Base-by-base conservation (phyloP, 2,797 vertebrate genomes). In the Oreortyx pictus region DNA sequence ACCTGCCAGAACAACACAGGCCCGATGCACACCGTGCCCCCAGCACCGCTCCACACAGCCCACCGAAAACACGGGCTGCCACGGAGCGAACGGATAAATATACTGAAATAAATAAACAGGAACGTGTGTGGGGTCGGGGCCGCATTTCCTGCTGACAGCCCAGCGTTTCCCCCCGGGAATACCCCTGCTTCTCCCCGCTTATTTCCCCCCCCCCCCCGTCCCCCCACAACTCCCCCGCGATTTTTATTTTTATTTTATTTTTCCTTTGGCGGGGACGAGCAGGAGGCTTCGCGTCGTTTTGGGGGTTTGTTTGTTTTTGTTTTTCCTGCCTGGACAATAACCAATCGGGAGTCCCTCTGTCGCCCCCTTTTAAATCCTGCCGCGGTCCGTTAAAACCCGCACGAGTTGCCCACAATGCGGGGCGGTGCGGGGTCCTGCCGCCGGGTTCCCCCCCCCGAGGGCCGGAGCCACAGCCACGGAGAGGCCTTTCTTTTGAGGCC, bases 401-500 rank as follows among this genome's bases (percentile, higher is more conserved):
- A 96, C 97, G 97, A 98, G 97, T 97, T 98, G 96, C 97, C 97
- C 97, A 97, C 95, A 95, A 95, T 96, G 93, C 95, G 79, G 94
- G 94, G 80, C 95, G 94, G 93, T 81, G 82, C 81, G 94, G 95
- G 97, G 72, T 90, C 89, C 78, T 65, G 76, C 91, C 94, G 95
- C 74, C 82, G 95, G 94, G 96, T 89, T 95, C 94, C 96, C 97
- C 94, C 96, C 39, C 39, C 39, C 39, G 13, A 14, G 78, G 57
- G 92, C 82, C 94, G 93, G 86, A 95, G 91, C 96, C 95, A 81
- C 92, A 96, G 95, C 94, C 97, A 97, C 96, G 96, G 88, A 97
- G 88, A 98, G 99, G 99, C 99, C 99, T 98, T 98, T 98, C 95
- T 98, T 97, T 95, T 98, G 98, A 98, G 99, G 99, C 99, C 99